These are phyloP conservation scores for Troilus luridus DNA, from an alignment of 2,888 invertebrate genomes.

Conservation along the genomic window DNA sequence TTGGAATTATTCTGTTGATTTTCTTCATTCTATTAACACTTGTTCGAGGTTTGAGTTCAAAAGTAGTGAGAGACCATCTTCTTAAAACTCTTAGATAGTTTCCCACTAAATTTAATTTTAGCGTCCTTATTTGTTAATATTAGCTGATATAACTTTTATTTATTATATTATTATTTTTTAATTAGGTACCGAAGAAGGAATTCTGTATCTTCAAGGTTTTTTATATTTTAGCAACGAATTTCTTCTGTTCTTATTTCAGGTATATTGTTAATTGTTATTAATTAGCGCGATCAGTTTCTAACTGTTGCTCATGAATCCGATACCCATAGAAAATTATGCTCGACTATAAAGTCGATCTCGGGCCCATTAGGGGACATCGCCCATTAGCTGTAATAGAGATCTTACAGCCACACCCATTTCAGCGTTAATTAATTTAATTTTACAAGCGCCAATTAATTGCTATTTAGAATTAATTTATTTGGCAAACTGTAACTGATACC, in stretches of 20 bases:
- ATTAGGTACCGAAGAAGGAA: too few species aligned
- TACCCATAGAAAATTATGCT: neutral
- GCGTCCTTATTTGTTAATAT: too few species aligned
- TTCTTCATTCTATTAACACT: too few species aligned
- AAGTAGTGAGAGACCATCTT: too few species aligned
- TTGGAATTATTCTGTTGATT: too few species aligned
- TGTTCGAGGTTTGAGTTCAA: too few species aligned
- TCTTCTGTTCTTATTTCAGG: neutral
- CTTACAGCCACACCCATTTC: neutral
- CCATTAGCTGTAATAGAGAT: slow-evolving; percentile 7
- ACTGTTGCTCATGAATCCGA: neutral
- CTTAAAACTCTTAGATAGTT: too few species aligned
- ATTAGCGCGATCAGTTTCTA: neutral
- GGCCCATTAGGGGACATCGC: neutral
- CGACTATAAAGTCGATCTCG: neutral
- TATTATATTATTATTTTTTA: too few species aligned
- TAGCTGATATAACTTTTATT: too few species aligned
- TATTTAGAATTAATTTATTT: neutral
- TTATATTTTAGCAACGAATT: too few species aligned
- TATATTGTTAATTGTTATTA: neutral
- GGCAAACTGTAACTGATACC: neutral
- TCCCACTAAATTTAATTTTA: too few species aligned
- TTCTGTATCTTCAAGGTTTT: too few species aligned
- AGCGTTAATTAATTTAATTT: neutral
- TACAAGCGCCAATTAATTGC: neutral